Base-by-base conservation (phyloP, 2,113 vertebrate species). In the Cryptomyrus ogoouensis region DNA sequence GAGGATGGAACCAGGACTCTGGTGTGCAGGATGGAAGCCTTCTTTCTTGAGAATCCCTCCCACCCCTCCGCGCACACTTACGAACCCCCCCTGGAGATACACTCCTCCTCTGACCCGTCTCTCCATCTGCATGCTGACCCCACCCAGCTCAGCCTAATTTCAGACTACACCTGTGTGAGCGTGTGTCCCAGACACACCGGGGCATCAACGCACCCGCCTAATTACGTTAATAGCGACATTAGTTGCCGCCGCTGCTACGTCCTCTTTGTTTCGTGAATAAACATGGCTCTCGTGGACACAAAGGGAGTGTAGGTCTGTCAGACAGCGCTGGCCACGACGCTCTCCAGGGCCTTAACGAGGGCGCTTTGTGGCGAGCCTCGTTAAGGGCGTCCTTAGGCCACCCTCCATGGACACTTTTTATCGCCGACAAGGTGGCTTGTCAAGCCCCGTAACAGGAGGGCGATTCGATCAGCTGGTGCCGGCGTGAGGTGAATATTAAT, bases 301-400 rank as follows among this genome's bases (percentile, higher is more conserved):
- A 96, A 87, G 94, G 91, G 92, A 92, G 15, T 90, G 92, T 92
- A 92, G 94, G 94, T 94, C 94, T 52, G 92, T 93, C 91, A 90
- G 94, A 93, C 94, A 94, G 95, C 95, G 93, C 93, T 94, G 92
- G 94, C 62, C 27, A 10, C 89, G 92, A 93, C 93, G 12, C 52
- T 84, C 88, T 94, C 94, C 94, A 93, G 95, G 93, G 94, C 92
- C 92, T 94, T 94, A 95, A 96, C 95, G 96, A 96, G 95, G 94
- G 91, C 92, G 93, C 94, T 95, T 96, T 96, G 96, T 96, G 95
- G 95, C 94, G 91, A 91, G 93, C 92, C 95, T 96, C 94, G 95
- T 96, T 96, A 95, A 91, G 93, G 86, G 93, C 91, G n/a, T 31
- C 31, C 35, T 62, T 62, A 62, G 49, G n/a, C 21, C 35, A n/a